Conservation (phyloP, 1,140 invertebrate species). For the Heterodera schachtii region DNA sequence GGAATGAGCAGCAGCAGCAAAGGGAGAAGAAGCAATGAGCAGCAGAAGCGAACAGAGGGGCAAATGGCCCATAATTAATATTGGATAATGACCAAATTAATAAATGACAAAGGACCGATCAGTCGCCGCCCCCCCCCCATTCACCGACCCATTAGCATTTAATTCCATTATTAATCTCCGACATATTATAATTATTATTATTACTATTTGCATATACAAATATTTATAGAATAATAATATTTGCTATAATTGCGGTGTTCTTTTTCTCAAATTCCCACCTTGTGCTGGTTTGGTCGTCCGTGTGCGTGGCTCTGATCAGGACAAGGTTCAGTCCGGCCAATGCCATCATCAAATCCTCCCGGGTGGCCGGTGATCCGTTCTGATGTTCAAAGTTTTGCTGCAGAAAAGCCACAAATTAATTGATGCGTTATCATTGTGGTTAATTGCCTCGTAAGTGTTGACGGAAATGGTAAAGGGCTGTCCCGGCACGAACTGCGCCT, state of each 20-base stretch:
- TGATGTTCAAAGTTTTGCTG: conserved; percentile 76
- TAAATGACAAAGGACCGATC: no score
- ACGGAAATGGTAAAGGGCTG: conserved; percentile 52
- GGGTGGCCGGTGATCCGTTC: conserved; percentile 78
- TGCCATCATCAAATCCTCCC: conserved; percentile 88
- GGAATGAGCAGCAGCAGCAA: conserved; percentile 27
- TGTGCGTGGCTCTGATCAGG: conserved; percentile 89
- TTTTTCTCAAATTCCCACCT: conserved; percentile 44
- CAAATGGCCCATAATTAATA: background rate
- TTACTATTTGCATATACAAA: no score
- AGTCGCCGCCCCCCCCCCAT: no score
- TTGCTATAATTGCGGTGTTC: no score
- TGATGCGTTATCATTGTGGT: background rate
- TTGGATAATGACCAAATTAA: no score
- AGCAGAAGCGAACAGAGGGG: background rate
- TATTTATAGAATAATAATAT: no score
- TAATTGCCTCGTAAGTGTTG: conserved; percentile 61
- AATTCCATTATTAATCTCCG: no score
- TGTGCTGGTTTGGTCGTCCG: conserved; percentile 54
- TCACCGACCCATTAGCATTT: no score
- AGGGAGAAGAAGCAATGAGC: background rate
- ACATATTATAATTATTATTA: no score
- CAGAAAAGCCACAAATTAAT: background rate
- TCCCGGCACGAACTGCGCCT: conserved; percentile 53
- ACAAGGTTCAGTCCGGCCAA: conserved; percentile 84